Evolutionary conservation across 2,797 vertebrate genomes (phyloP).

Genomic region (Bufotes viridis): DNA sequence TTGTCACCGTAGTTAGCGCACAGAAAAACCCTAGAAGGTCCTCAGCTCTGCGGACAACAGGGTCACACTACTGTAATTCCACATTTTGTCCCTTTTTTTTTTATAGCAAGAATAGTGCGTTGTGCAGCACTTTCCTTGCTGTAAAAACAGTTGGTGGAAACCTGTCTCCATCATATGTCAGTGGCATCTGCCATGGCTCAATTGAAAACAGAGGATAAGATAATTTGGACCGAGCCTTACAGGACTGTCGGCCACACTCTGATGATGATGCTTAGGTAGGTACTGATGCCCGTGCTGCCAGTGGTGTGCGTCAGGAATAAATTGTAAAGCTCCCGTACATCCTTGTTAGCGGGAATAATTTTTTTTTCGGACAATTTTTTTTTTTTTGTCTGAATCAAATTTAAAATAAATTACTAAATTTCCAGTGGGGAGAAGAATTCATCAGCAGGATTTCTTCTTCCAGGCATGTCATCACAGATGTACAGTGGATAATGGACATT

Average conservation of each 20-base stretch:
- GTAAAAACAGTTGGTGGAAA: no score
- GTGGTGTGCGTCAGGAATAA: not conserved
- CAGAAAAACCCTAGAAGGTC: no score
- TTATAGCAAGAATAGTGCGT: no score
- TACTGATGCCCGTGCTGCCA: not conserved
- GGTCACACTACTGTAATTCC: not conserved
- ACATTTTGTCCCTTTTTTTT: not conserved
- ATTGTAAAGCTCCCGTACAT: not conserved
- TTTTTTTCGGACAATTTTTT: not conserved
- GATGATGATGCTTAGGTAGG: no score
- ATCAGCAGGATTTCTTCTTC: constrained; percentile 13
- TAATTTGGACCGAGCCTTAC: no score
- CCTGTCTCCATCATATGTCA: not conserved
- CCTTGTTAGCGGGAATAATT: not conserved
- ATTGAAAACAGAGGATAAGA: no score
- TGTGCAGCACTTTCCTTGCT: no score
- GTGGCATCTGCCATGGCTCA: not conserved
- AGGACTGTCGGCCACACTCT: no score
- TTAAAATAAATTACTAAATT: not conserved
- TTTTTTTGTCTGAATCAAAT: not conserved
- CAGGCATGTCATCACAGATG: constrained; percentile 34
- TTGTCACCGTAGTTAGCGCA: no score
- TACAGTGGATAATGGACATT: not conserved
- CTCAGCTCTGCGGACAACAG: not conserved
- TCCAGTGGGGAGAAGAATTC: not conserved